A percentile compares a stretch with the other conserved stretches of the same genome.
Evolutionary conservation across 2,888 invertebrate species (phyloP).

Genomic region (Scaptomyza reducta): DNA sequence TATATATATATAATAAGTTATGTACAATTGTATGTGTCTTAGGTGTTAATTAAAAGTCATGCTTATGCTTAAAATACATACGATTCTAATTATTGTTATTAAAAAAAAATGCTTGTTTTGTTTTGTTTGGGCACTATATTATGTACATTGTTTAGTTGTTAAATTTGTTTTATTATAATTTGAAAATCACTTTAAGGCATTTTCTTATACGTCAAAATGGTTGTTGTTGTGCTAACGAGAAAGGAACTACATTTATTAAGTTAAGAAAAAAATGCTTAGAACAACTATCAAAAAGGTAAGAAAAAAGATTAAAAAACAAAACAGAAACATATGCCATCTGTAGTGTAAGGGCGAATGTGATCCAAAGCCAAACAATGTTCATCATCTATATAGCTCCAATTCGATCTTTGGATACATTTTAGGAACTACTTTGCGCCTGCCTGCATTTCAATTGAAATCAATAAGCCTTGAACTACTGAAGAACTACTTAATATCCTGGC

Average conservation of each 20-base stretch:
- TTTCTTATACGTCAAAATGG: conserved; percentile 62
- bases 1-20: conserved; percentile 45
- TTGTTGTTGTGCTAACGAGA: conserved; percentile 51
- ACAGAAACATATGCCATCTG: conserved; percentile 15
- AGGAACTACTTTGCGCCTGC: conserved; percentile 60
- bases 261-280: conserved; percentile 15
- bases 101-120: conserved; percentile 63
- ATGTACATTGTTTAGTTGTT: conserved; percentile 61
- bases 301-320: not conserved
- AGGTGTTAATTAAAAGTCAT: conserved; percentile 67
- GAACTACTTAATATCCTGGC: not conserved
- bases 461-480: not conserved
- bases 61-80: conserved; percentile 64
- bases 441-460: conserved; percentile 27
- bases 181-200: conserved; percentile 79
- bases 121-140: conserved; percentile 56
- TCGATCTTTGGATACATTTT: conserved; percentile 26
- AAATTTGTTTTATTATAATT: conserved; percentile 52
- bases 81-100: conserved; percentile 61
- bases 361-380: conserved; percentile 16
- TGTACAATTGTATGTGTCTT: conserved; percentile 52
- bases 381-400: conserved; percentile 15
- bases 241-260: conserved; percentile 51
- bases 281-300: not conserved
- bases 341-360: conserved; percentile 6